phyloP scores from a whole-genome alignment of 2,113 vertebrate genomes.

The Nesoenas mayeri region DNA sequence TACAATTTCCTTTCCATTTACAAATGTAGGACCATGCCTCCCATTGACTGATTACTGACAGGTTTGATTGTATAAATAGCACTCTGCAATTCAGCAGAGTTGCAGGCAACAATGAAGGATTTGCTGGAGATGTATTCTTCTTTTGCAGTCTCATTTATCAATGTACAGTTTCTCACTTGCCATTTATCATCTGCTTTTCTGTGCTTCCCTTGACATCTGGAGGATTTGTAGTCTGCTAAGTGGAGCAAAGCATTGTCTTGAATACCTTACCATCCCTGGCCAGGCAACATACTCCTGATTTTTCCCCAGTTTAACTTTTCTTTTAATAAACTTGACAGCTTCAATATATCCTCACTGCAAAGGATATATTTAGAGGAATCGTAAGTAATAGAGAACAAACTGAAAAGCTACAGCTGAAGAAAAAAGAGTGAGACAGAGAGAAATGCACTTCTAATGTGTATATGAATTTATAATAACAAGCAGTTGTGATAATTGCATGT shows the following conservation, averaged over 20 bases:
- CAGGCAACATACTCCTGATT: slow-evolving; percentile 27
- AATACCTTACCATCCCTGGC: slow-evolving; percentile 48
- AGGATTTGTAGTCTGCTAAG: slow-evolving; percentile 70
- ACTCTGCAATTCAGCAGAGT: slow-evolving; percentile 50
- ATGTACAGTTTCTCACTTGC: slow-evolving; percentile 50
- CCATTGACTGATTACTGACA: slow-evolving; percentile 50
- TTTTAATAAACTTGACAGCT: slow-evolving; percentile 72
- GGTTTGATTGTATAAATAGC: slow-evolving; percentile 66
- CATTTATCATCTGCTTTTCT: slow-evolving; percentile 70
- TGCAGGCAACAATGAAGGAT: slow-evolving; percentile 49
- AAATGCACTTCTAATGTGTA: background rate
- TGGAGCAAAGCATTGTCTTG: slow-evolving; percentile 58
- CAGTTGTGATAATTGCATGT: slow-evolving; percentile 39
- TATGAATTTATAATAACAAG: slow-evolving; percentile 46
- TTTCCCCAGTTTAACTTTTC: slow-evolving; percentile 58
- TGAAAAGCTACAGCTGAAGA: background rate
- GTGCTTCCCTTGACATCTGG: slow-evolving; percentile 56
- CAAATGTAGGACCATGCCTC: slow-evolving; percentile 28
- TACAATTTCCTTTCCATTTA: slow-evolving; percentile 39
- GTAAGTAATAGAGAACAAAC: slow-evolving; percentile 32
- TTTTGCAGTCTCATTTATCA: slow-evolving; percentile 64
- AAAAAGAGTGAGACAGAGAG: background rate
- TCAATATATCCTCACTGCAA: slow-evolving; percentile 50
- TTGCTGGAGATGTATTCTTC: slow-evolving; percentile 54
- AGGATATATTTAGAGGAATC: slow-evolving; percentile 27